phyloP scores from a whole-genome alignment of 2,797 vertebrate species.

The Cossypha polioptera region DNA sequence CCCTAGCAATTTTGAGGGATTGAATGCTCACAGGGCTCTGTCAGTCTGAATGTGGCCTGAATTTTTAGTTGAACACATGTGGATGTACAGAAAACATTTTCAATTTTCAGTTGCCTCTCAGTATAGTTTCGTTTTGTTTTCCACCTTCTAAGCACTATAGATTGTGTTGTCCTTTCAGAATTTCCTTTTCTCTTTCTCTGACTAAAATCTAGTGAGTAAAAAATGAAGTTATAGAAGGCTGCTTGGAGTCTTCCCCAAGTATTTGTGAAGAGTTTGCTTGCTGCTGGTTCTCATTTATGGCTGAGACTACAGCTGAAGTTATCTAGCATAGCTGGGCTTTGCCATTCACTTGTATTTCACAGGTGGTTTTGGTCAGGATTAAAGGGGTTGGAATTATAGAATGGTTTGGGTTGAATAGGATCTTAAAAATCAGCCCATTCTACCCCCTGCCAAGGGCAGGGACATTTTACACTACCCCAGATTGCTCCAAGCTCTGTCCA shows the following conservation, averaged over 20 bases:
- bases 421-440: not conserved
- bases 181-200: not conserved
- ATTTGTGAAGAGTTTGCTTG: not conserved
- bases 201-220: not conserved
- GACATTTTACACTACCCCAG: fast-evolving
- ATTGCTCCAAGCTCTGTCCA: fast-evolving
- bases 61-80: not conserved
- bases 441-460: fast-evolving
- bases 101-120: not conserved
- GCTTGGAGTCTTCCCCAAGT: not conserved
- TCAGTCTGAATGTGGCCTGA: not conserved
- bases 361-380: not conserved
- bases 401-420: not conserved
- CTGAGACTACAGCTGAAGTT: not conserved
- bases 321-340: not conserved
- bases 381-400: not conserved
- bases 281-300: not conserved
- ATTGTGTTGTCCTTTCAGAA: not conserved
- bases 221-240: not conserved
- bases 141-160: not conserved
- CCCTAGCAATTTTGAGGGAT: not conserved
- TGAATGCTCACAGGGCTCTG: not conserved
- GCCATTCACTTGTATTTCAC: not conserved
- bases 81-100: not conserved
- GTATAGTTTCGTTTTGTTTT: not conserved